Evolutionary conservation across 2,888 invertebrate genomes (phyloP), one percentile per base, ranked within the genome.

Genomic region (Tetranychus truncatus): DNA sequence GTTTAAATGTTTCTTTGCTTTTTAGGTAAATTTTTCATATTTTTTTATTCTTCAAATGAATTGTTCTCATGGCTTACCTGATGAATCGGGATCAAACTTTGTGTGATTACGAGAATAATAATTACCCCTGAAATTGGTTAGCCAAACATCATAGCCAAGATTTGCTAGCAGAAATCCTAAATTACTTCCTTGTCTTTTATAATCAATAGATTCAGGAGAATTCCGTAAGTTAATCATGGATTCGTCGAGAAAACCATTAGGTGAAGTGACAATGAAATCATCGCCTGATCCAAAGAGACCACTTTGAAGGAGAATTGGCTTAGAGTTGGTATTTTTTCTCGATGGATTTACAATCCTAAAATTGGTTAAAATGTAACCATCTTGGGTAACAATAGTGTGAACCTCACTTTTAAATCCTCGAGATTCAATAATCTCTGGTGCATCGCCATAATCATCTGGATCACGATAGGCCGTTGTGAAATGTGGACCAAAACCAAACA

Each of bases 291-390:
- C 34, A 20, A 9, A 9, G 11, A 20, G n/a, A 11, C 69, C 21
- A 24, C 69, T 24, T 20, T 69, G 21, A 7, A 20, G 21, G 11
- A 24, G 3, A 6, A 69, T 69, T 1, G 69, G 55, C 3, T 55
- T 55, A 34, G 5, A 34, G 66, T 6, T 20, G 20, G 0, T 20
- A 6, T 3, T n/a, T n/a, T 66, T 20, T 5, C 66, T 69, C 69
- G 1, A 24, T 6, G 21, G 21, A 69, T 69, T 1, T 11, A 24
- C 21, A 24, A 69, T 20, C 69, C 69, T 20, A 24, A 24, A 24
- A 9, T 15, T 69, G 69, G 69, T 69, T 11, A 69, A n/a, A 24
- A 69, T 69, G n/a, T 69, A 69, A 24, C 69, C 69, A 69, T 69
- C 69, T 11, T n/a, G 11, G 9, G 69, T 69, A 24, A 69, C 69